These are phyloP conservation scores for Chironomus tentans DNA, from an alignment of 2,888 invertebrate species.

Conservation along the genomic window DNA sequence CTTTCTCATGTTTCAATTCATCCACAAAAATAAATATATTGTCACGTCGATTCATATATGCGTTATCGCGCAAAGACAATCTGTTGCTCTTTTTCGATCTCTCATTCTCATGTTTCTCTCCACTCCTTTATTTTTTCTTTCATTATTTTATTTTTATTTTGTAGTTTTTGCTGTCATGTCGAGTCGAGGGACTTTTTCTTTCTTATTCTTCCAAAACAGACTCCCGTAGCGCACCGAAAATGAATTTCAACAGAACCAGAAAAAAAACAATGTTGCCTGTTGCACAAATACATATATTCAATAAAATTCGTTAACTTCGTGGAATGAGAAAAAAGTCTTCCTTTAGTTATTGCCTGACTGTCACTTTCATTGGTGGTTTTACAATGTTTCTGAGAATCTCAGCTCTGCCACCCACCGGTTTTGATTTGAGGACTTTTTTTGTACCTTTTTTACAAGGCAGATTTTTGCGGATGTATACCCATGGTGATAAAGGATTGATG, in stretches of 20 bases:
- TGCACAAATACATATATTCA: neutral
- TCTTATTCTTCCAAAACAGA: neutral
- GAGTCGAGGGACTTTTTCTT: neutral
- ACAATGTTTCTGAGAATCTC: too few species aligned
- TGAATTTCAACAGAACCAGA: neutral
- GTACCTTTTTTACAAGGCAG: too few species aligned
- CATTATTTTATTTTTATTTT: neutral
- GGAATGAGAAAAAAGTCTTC: too few species aligned
- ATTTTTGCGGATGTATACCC: too few species aligned
- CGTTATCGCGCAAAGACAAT: constrained; percentile 17
- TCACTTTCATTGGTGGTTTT: too few species aligned
- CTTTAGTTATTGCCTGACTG: too few species aligned
- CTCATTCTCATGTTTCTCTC: neutral
- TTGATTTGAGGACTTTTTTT: neutral
- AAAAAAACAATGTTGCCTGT: constrained; percentile 1
- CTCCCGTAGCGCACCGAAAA: constrained; percentile 14
- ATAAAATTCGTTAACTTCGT: too few species aligned
- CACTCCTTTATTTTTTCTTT: neutral
- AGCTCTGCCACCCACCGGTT: too few species aligned
- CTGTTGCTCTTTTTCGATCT: constrained; percentile 2
- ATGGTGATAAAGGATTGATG: too few species aligned
- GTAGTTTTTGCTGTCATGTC: neutral
- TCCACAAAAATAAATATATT: neutral
- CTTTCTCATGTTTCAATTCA: neutral
- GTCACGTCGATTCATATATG: neutral